Conservation (phyloP, 2,113 vertebrate species). For the Pelusios castaneus region DNA sequence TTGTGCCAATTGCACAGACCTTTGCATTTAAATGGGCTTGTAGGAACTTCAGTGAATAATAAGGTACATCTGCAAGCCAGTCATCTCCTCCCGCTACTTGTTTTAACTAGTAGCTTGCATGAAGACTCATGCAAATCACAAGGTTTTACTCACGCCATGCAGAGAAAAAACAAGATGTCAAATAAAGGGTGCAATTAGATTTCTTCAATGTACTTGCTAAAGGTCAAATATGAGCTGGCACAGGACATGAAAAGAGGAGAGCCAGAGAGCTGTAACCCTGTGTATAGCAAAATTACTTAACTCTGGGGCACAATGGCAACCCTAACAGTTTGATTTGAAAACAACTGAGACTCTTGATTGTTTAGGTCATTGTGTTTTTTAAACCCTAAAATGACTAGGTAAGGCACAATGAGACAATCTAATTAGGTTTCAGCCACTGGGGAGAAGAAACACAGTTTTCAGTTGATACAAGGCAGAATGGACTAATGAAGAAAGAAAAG, state of each 20-base stretch:
- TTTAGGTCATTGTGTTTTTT: neutral
- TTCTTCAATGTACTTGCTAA: neutral
- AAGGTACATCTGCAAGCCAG: accelerated
- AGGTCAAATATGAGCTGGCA: too few species aligned
- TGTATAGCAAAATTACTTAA: too few species aligned
- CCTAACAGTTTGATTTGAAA: conserved; percentile 3
- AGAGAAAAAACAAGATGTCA: neutral
- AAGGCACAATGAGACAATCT: neutral
- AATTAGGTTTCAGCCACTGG: neutral
- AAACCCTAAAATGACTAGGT: neutral
- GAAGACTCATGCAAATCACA: conserved; percentile 12
- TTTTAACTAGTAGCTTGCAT: conserved; percentile 30
- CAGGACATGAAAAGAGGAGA: too few species aligned
- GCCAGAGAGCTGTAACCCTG: too few species aligned
- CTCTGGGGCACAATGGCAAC: neutral
- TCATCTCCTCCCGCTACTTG: conserved; percentile 1
- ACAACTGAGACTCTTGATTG: neutral
- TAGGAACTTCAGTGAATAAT: neutral
- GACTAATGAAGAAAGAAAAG: neutral
- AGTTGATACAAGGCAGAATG: neutral
- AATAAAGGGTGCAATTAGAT: conserved; percentile 56
- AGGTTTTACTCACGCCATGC: conserved; percentile 33
- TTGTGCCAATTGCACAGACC: neutral
- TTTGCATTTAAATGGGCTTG: neutral
- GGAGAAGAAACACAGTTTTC: neutral